These are phyloP conservation scores for Calameuta pallipes DNA, from an alignment of 2,888 invertebrate species.

Conservation along the genomic window DNA sequence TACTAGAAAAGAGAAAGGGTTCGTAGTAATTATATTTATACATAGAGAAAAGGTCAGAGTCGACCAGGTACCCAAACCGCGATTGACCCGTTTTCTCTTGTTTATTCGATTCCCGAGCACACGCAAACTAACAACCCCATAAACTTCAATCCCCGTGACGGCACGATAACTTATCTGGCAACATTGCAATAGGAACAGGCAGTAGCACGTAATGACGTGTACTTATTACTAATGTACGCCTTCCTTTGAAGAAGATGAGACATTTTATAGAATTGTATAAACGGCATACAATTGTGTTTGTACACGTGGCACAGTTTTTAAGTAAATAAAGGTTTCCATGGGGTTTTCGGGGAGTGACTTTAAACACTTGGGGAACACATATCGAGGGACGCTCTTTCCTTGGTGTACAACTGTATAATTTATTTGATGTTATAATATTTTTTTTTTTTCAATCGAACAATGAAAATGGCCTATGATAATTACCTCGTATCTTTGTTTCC, in stretches of 20 bases:
- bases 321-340: neutral
- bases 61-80: neutral
- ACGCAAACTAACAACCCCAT: neutral
- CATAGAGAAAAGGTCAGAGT: neutral
- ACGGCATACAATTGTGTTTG: neutral
- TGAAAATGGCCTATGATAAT: constrained; percentile 12
- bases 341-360: neutral
- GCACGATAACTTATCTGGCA: neutral
- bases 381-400: neutral
- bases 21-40: neutral
- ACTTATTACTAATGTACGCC: neutral
- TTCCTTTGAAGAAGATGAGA: neutral
- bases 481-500: constrained; percentile 61
- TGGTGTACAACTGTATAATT: neutral
- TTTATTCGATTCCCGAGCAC: neutral
- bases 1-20: constrained; percentile 5
- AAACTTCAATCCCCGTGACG: neutral
- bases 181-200: neutral
- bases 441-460: neutral
- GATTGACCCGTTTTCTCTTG: neutral
- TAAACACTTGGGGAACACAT: neutral
- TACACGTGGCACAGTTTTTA: neutral
- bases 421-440: neutral
- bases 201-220: neutral
- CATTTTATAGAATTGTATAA: neutral